Percentiles rank a stretch among this genome's conserved stretches.
These are phyloP conservation scores for Lepeophtheirus salmonis DNA, from an alignment of 1,140 invertebrate species.

Conservation along the genomic window DNA sequence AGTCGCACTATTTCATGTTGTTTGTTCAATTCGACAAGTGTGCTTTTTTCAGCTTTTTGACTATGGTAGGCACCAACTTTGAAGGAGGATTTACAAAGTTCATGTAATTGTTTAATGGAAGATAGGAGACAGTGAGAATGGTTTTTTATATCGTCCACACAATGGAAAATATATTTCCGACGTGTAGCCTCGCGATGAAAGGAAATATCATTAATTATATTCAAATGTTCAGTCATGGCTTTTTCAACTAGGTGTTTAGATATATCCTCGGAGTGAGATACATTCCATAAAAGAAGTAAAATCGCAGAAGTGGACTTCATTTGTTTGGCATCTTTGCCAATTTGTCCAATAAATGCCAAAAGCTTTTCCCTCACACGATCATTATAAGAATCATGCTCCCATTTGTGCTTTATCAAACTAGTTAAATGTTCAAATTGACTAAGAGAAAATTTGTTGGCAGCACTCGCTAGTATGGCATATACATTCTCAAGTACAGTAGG, in stretches of 20 bases:
- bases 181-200: constrained; percentile 30
- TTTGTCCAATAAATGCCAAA: constrained; percentile 32
- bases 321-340: constrained; percentile 31
- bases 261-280: constrained; percentile 30
- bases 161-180: constrained; percentile 32
- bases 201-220: constrained; percentile 31
- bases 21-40: constrained; percentile 32
- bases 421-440: constrained; percentile 33
- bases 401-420: constrained; percentile 30
- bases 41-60: constrained; percentile 26
- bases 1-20: constrained; percentile 33
- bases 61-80: constrained; percentile 24
- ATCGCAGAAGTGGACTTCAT: constrained; percentile 26
- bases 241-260: constrained; percentile 31
- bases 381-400: constrained; percentile 24
- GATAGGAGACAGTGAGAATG: constrained; percentile 29
- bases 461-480: constrained; percentile 33
- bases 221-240: constrained; percentile 33
- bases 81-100: constrained; percentile 31
- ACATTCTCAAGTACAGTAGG: constrained; percentile 37
- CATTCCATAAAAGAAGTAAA: constrained; percentile 34
- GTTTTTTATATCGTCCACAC: constrained; percentile 35
- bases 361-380: constrained; percentile 32
- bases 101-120: constrained; percentile 31
- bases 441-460: constrained; percentile 32